Conservation (phyloP, 2,113 vertebrate genomes). For the Bettongia penicillata region DNA sequence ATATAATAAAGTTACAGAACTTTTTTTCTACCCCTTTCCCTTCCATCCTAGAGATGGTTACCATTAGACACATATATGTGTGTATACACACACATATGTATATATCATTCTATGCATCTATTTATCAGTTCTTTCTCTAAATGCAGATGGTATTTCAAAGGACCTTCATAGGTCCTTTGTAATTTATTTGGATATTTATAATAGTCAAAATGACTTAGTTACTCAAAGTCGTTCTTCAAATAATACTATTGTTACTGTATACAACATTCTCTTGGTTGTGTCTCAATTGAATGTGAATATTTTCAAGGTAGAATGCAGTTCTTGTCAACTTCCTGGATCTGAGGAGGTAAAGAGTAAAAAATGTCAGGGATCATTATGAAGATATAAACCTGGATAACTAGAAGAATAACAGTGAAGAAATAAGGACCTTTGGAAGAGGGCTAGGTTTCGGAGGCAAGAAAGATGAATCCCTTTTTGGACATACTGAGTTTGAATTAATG, state of each 20-base stretch:
- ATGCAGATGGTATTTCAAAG: neutral
- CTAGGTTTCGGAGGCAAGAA: neutral
- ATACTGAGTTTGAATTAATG: neutral
- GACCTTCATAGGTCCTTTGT: neutral
- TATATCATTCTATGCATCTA: neutral
- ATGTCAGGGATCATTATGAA: neutral
- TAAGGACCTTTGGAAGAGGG: neutral
- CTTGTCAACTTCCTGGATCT: neutral
- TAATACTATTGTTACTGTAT: neutral
- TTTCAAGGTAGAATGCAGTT: neutral
- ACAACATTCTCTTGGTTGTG: neutral
- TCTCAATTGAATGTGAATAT: neutral
- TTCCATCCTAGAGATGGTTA: neutral
- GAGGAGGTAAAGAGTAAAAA: neutral
- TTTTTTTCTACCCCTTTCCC: neutral
- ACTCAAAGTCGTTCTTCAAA: neutral
- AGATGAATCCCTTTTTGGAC: neutral
- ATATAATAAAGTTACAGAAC: neutral
- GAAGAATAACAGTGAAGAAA: neutral
- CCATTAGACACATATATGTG: neutral
- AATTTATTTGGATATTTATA: neutral
- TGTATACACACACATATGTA: neutral
- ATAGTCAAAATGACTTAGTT: neutral
- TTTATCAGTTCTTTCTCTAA: neutral
- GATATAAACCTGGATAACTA: neutral